Evolutionary conservation across 2,797 vertebrate species (phyloP).

Genomic region (Apodemus agrarius): DNA sequence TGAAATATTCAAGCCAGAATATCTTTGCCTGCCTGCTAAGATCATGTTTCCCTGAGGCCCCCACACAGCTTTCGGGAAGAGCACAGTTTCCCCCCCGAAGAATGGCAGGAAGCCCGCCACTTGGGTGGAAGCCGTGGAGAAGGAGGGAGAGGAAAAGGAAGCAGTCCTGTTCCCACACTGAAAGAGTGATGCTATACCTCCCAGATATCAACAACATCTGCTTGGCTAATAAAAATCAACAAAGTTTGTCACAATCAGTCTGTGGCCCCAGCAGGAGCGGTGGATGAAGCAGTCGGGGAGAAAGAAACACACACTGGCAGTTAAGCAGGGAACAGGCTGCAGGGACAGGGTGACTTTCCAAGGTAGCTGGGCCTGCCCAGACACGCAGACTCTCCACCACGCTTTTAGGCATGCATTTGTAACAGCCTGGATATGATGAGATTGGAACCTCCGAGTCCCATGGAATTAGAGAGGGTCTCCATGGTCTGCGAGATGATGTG

Average conservation of each 20-base stretch:
- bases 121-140: slow-evolving; percentile 34
- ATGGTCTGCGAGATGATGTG: background rate
- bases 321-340: slow-evolving; percentile 63
- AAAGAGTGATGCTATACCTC: slow-evolving; percentile 79
- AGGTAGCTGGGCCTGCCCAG: background rate
- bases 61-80: slow-evolving; percentile 20
- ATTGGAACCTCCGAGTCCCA: background rate
- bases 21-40: slow-evolving; percentile 70
- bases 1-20: slow-evolving; percentile 75
- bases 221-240: slow-evolving; percentile 82
- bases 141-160: slow-evolving; percentile 57
- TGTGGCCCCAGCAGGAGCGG: slow-evolving; percentile 80
- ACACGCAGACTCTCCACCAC: rapidly evolving
- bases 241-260: slow-evolving; percentile 80
- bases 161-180: slow-evolving; percentile 40
- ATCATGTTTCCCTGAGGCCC: slow-evolving; percentile 60
- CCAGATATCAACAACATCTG: slow-evolving; percentile 82
- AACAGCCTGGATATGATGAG: background rate
- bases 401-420: rapidly evolving
- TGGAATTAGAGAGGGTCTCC: background rate
- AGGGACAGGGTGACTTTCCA: slow-evolving; percentile 72
- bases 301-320: slow-evolving; percentile 75
- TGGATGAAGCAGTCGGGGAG: slow-evolving; percentile 75
- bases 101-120: slow-evolving; percentile 75
- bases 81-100: slow-evolving; percentile 6